phyloP scores from a whole-genome alignment of 2,797 vertebrate genomes.

The Leptoclinus maculatus region DNA sequence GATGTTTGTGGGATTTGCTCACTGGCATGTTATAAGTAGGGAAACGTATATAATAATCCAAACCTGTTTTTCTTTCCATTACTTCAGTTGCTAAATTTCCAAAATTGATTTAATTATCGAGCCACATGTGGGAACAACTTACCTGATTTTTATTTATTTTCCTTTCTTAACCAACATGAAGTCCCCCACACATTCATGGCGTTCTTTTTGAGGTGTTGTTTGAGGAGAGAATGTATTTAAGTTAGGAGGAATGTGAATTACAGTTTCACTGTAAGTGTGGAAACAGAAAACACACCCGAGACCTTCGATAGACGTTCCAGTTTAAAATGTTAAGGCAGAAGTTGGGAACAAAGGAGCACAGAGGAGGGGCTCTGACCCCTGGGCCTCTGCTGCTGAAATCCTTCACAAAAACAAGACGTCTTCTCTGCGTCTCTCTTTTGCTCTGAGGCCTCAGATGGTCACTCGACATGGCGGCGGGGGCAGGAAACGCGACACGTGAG shows the following conservation, averaged over 20 bases:
- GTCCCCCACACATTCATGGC: background rate
- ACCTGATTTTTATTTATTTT: constrained; percentile 16
- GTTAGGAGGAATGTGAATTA: background rate
- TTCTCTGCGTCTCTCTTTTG: constrained; percentile 32
- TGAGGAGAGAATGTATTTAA: background rate
- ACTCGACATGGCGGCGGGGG: constrained; percentile 37
- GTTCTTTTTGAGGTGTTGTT: constrained; percentile 3
- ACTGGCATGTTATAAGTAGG: constrained; percentile 51
- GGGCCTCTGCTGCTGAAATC: too few species aligned
- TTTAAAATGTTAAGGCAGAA: too few species aligned
- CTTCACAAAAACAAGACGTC: background rate
- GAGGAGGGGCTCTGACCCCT: too few species aligned
- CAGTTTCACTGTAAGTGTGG: background rate
- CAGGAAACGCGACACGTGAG: constrained; percentile 63
- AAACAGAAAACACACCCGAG: background rate
- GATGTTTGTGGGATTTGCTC: constrained; percentile 76
- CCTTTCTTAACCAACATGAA: constrained; percentile 13
- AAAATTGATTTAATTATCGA: constrained; percentile 63
- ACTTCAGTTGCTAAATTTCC: constrained; percentile 52
- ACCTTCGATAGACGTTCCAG: background rate
- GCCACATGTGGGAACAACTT: constrained; percentile 32
- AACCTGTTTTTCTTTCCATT: constrained; percentile 57
- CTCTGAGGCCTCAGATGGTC: constrained; percentile 62
- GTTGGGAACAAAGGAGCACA: too few species aligned
- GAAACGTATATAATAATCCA: constrained; percentile 67